Evolutionary conservation across 2,113 vertebrate species (phyloP).

Genomic region (Nerophis lumbriciformis): DNA sequence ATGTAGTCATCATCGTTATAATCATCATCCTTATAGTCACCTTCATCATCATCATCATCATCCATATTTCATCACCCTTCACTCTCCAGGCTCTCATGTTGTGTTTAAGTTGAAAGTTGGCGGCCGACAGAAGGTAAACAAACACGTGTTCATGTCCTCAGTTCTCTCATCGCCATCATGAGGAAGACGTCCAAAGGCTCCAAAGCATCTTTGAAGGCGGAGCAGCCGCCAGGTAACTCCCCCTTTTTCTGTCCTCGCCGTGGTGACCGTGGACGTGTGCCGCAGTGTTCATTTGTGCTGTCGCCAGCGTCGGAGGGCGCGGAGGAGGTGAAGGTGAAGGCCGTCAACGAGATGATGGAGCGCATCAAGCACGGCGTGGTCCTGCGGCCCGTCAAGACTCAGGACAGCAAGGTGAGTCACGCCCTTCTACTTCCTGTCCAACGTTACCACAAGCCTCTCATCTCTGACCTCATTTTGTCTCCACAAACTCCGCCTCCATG

Average conservation of each 20-base stretch:
- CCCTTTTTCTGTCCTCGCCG: background rate
- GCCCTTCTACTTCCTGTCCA: background rate
- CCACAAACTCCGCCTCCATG: too few relatives aligned
- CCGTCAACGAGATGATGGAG: conserved; percentile 81
- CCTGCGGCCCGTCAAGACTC: conserved; percentile 73
- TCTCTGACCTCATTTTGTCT: background rate
- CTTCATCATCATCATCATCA: too few relatives aligned
- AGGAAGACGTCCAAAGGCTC: conserved; percentile 74
- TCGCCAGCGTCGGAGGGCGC: conserved; percentile 49
- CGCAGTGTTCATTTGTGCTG: too few relatives aligned
- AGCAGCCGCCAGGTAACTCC: conserved; percentile 61
- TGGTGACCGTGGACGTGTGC: too few relatives aligned
- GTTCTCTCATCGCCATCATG: conserved; percentile 79
- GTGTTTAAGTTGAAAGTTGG: background rate
- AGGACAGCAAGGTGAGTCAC: conserved; percentile 65
- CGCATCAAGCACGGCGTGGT: conserved; percentile 77
- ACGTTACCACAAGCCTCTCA: background rate
- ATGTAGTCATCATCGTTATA: too few relatives aligned
- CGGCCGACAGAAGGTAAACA: background rate
- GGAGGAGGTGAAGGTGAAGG: conserved; percentile 76
- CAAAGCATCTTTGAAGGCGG: conserved; percentile 63
- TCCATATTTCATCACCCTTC: background rate
- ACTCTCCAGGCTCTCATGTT: background rate
- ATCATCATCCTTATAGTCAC: too few relatives aligned
- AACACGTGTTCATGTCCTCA: conserved; percentile 12